Conservation (phyloP, 2,797 vertebrate genomes). For the Natrix natrix region DNA sequence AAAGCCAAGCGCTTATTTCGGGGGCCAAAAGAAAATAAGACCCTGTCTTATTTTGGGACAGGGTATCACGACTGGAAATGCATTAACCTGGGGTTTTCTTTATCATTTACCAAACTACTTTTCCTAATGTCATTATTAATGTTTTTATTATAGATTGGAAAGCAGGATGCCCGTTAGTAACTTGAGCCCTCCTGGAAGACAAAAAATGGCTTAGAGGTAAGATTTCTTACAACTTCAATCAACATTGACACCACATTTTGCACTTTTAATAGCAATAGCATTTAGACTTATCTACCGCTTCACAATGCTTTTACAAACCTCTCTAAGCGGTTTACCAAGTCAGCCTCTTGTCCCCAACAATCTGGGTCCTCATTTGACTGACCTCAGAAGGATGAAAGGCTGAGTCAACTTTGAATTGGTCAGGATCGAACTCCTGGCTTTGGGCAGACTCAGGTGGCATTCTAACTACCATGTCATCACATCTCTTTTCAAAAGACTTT, state of each 20-base stretch:
- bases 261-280: background rate
- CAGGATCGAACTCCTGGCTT: background rate
- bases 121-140: background rate
- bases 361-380: background rate
- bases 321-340: background rate
- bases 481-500: background rate
- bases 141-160: background rate
- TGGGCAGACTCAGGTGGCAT: background rate
- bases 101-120: no score
- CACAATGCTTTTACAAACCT: background rate
- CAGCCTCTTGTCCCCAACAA: background rate
- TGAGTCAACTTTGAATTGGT: background rate
- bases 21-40: no score
- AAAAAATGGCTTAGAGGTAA: conserved; percentile 15
- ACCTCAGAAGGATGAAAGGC: background rate
- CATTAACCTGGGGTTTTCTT: background rate
- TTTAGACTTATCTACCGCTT: background rate
- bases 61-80: background rate
- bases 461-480: background rate
- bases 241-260: background rate
- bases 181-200: background rate
- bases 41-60: no score
- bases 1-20: no score
- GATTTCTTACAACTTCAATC: background rate
- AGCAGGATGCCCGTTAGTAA: background rate